These are phyloP conservation scores for Coecobrya sp. DNA, from an alignment of 2,888 invertebrate species.

Conservation along the genomic window DNA sequence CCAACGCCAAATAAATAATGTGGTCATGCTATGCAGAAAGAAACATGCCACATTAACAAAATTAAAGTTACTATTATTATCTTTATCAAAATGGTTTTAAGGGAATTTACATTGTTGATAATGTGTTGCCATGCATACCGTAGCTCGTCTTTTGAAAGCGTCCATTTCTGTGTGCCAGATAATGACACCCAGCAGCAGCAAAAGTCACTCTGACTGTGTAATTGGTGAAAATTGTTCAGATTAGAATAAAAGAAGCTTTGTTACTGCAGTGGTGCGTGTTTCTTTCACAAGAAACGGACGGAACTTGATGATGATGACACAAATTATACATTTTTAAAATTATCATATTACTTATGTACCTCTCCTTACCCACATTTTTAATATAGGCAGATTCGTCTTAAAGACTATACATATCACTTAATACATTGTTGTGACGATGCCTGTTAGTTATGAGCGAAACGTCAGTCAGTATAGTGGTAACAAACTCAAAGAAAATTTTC, in stretches of 20 bases:
- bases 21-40: neutral
- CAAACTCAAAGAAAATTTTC: conserved; percentile 3
- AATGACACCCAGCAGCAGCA: conserved; percentile 61
- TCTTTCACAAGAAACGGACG: conserved; percentile 33
- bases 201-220: conserved; percentile 59
- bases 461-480: neutral
- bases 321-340: conserved; percentile 13
- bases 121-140: neutral
- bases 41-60: conserved; percentile 42
- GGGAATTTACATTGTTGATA: conserved; percentile 9
- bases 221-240: conserved; percentile 71
- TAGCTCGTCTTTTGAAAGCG: neutral
- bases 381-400: neutral
- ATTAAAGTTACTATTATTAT: conserved; percentile 44
- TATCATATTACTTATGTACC: neutral
- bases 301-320: conserved; percentile 49
- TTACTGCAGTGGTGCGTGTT: neutral
- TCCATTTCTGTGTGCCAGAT: conserved; percentile 37
- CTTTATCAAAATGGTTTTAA: conserved; percentile 36
- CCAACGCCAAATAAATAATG: conserved; percentile 23
- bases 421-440: neutral
- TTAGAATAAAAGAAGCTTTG: conserved; percentile 14
- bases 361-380: neutral
- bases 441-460: neutral
- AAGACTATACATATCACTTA: neutral